Conservation (phyloP, 2,888 invertebrate species). For the Stenchaetothrips biformis region DNA sequence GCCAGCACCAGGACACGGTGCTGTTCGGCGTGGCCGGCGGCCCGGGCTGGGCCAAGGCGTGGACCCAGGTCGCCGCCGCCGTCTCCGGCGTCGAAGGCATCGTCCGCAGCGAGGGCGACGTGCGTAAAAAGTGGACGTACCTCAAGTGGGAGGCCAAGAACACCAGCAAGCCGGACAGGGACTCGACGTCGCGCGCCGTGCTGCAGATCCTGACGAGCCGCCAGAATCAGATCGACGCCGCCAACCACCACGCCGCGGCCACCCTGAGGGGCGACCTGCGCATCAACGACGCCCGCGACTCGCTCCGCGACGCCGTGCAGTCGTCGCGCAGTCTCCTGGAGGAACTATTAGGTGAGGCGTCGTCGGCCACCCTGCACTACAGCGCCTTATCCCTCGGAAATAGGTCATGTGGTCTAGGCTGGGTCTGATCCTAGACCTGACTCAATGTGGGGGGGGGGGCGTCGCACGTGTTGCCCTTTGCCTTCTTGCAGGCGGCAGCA, state of each 20-base stretch:
- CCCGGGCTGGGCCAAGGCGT: conserved; percentile 40
- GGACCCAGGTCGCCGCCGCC: conserved; percentile 40
- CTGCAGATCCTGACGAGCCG: conserved; percentile 40
- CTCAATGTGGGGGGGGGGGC: not conserved
- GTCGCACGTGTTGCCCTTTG: not conserved
- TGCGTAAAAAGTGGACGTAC: conserved; percentile 42
- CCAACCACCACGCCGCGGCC: not conserved
- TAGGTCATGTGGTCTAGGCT: no score
- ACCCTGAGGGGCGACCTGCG: not conserved
- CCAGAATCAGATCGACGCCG: conserved; percentile 30
- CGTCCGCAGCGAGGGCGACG: conserved; percentile 40
- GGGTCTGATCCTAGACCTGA: no score
- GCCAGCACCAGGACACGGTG: conserved; percentile 39
- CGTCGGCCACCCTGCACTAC: not conserved
- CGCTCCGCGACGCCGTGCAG: conserved; percentile 32
- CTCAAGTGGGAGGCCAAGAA: conserved; percentile 42
- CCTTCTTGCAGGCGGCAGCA: no score
- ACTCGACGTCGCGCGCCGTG: conserved; percentile 40
- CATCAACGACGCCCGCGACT: not conserved
- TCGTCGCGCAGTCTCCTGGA: conserved; percentile 36
- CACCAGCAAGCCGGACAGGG: conserved; percentile 41
- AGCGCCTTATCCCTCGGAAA: no score
- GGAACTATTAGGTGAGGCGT: conserved; percentile 36
- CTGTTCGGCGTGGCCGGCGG: conserved; percentile 41
- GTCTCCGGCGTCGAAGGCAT: conserved; percentile 40